Percentiles rank a stretch among this genome's conserved stretches.
These are phyloP conservation scores for Embiotoca jacksoni DNA, from an alignment of 2,113 vertebrate species.

Conservation along the genomic window DNA sequence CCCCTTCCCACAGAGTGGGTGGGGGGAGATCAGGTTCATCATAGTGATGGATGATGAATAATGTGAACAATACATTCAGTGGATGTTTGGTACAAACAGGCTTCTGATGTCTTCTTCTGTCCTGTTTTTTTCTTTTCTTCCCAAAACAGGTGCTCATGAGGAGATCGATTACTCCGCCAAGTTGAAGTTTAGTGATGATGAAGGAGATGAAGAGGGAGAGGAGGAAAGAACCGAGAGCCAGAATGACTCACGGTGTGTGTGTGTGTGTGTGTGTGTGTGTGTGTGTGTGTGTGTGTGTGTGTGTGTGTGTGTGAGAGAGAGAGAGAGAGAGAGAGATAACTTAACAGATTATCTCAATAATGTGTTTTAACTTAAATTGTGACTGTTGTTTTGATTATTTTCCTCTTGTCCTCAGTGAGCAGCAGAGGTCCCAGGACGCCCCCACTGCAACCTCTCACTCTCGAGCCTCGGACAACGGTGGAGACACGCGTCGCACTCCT, in stretches of 20 bases:
- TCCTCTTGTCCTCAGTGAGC: conserved; percentile 62
- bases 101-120: conserved; percentile 8
- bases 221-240: conserved; percentile 85
- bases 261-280: no score
- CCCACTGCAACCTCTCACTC: conserved; percentile 68
- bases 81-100: not conserved
- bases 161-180: conserved; percentile 97
- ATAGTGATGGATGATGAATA: conserved; percentile 17
- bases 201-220: conserved; percentile 91
- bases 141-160: conserved; percentile 89
- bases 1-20: not conserved
- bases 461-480: conserved; percentile 78
- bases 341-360: not conserved
- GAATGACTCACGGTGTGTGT: conserved; percentile 80
- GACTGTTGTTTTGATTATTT: not conserved
- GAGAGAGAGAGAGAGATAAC: not conserved
- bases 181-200: conserved; percentile 95
- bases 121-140: not conserved
- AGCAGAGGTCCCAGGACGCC: conserved; percentile 78
- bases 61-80: not conserved
- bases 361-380: not conserved
- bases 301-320: no score
- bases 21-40: conserved; percentile 8
- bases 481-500: conserved; percentile 80
- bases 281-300: no score